Conservation (phyloP, 2,888 invertebrate genomes). For the Desoria tigrina region DNA sequence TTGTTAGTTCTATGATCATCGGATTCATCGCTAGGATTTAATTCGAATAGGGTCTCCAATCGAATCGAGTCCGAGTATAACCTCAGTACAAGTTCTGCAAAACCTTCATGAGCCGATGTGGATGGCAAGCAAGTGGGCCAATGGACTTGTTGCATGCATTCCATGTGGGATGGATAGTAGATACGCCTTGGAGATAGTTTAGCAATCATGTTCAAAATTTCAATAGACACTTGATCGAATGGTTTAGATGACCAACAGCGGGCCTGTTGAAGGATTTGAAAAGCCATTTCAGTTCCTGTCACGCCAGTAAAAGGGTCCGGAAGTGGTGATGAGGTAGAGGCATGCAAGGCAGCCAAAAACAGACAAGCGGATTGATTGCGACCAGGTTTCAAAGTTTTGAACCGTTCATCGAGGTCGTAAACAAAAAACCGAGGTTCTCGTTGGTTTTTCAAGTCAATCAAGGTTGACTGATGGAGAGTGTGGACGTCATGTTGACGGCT, state of each 20-base stretch:
- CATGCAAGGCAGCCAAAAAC: slow-evolving; percentile 36
- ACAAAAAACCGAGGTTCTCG: slow-evolving; percentile 15
- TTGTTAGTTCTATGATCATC: no score
- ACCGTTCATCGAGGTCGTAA: slow-evolving; percentile 18
- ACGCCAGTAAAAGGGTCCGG: slow-evolving; percentile 37
- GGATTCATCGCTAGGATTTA: no score
- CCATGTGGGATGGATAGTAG: slow-evolving; percentile 30
- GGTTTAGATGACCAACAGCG: slow-evolving; percentile 35
- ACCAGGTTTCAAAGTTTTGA: slow-evolving; percentile 26
- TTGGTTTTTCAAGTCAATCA: neutral
- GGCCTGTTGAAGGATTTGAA: slow-evolving; percentile 35
- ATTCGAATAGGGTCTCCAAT: no score
- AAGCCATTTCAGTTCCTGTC: slow-evolving; percentile 39
- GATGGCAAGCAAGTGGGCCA: slow-evolving; percentile 24
- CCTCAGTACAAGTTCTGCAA: slow-evolving; percentile 24
- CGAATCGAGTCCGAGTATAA: neutral
- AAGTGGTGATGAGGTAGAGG: slow-evolving; percentile 27
- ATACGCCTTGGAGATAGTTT: slow-evolving; percentile 22
- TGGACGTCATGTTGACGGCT: neutral
- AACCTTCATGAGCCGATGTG: slow-evolving; percentile 32
- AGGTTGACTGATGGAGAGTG: neutral
- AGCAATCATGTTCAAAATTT: slow-evolving; percentile 19
- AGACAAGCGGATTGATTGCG: slow-evolving; percentile 35
- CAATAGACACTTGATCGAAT: slow-evolving; percentile 19
- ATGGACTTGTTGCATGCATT: slow-evolving; percentile 19